phyloP scores from a whole-genome alignment of 2,888 invertebrate species.

The Bhutanitis thaidina region DNA sequence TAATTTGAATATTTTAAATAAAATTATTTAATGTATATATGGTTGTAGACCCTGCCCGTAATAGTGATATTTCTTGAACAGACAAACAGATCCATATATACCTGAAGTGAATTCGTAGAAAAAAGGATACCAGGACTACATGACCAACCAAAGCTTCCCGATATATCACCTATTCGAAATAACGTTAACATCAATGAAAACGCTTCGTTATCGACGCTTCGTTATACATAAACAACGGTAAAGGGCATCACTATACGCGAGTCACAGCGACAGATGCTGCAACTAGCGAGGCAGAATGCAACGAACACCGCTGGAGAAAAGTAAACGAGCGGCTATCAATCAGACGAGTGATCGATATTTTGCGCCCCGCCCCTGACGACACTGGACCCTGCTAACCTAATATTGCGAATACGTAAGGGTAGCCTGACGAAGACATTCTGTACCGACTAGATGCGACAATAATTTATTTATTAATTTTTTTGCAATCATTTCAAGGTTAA shows the following conservation, averaged over 20 bases:
- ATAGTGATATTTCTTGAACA: no score
- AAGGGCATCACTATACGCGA: background rate
- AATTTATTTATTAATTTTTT: no score
- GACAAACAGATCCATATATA: no score
- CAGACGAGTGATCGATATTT: conserved; percentile 42
- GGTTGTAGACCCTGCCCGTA: no score
- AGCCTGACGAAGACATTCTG: conserved; percentile 25
- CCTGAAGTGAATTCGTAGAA: background rate
- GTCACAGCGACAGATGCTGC: conserved; percentile 26
- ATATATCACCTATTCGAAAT: background rate
- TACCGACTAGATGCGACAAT: conserved; percentile 34
- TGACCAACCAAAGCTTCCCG: background rate
- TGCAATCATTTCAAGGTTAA: no score
- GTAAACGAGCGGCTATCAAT: conserved; percentile 51
- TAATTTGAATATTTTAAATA: no score
- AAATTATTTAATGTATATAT: no score
- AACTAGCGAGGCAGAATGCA: conserved; percentile 25
- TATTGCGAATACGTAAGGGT: conserved; percentile 58
- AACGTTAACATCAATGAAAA: no score
- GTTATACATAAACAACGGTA: background rate
- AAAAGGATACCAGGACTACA: background rate
- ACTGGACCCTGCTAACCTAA: conserved; percentile 70
- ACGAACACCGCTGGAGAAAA: conserved; percentile 23
- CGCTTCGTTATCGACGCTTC: background rate
- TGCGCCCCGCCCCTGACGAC: conserved; percentile 39